Evolutionary conservation across 2,888 invertebrate species (phyloP).

Genomic region (Hirudinaria manillensis): DNA sequence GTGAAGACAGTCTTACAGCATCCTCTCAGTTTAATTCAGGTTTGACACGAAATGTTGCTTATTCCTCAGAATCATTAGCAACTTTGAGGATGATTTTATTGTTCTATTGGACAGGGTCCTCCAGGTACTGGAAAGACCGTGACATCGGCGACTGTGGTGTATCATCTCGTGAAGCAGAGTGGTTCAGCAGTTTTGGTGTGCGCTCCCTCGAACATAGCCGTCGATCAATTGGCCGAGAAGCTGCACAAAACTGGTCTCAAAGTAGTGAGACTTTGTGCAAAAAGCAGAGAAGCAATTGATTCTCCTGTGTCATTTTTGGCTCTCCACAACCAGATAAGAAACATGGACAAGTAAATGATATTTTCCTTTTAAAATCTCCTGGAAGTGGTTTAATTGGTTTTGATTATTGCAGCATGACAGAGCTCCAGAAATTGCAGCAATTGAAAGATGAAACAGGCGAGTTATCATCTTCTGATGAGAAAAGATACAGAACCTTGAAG

Average conservation of each 20-base stretch:
- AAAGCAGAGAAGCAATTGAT: slow-evolving; percentile 94
- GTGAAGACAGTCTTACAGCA: slow-evolving; percentile 95
- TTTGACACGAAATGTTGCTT: slow-evolving; percentile 38
- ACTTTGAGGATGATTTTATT: not conserved
- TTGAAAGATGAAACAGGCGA: slow-evolving; percentile 97
- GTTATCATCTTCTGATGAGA: slow-evolving; percentile 87
- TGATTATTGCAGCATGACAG: slow-evolving; percentile 62
- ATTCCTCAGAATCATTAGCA: not conserved
- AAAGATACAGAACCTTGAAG: slow-evolving; percentile 81
- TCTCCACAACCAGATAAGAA: slow-evolving; percentile 91
- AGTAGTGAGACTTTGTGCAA: slow-evolving; percentile 84
- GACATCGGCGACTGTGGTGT: slow-evolving; percentile 97
- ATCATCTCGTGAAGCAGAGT: slow-evolving; percentile 88
- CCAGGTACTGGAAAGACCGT: slow-evolving; percentile 98
- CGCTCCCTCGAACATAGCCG: slow-evolving; percentile 97
- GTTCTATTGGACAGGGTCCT: slow-evolving; percentile 59
- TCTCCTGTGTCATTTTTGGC: slow-evolving; percentile 94
- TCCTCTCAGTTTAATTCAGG: slow-evolving; percentile 92
- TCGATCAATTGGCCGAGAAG: slow-evolving; percentile 96
- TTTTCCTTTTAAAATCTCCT: not conserved
- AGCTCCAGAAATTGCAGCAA: slow-evolving; percentile 87
- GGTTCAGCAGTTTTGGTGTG: slow-evolving; percentile 88
- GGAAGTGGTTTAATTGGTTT: not conserved
- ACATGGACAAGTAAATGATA: slow-evolving; percentile 69
- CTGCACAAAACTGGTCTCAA: slow-evolving; percentile 77